These are phyloP conservation scores for Panthera uncia DNA, from an alignment of 2,113 vertebrate genomes.

Conservation along the genomic window DNA sequence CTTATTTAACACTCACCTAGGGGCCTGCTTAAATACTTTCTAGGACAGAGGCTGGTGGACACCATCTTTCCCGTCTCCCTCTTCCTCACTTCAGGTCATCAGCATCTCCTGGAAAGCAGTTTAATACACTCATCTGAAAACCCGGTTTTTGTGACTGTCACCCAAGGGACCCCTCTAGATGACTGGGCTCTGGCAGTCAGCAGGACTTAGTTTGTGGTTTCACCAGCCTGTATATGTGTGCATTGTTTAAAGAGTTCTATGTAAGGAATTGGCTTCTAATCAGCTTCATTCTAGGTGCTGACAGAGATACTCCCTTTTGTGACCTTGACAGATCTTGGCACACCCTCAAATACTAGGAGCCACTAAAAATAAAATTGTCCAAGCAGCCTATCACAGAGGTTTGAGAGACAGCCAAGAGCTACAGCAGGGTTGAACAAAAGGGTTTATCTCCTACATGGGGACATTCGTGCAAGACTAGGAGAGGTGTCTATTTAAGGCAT, in stretches of 20 bases:
- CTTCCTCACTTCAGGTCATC: neutral
- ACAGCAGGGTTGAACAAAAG: neutral
- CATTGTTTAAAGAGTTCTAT: neutral
- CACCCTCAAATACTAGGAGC: neutral
- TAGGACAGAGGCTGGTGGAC: neutral
- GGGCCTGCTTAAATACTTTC: neutral
- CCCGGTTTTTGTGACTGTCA: neutral
- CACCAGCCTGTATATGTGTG: neutral
- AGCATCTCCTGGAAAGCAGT: neutral
- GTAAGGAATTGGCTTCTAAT: neutral
- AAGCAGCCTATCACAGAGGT: neutral
- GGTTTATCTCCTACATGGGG: neutral
- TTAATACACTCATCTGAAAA: neutral
- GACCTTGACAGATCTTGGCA: neutral
- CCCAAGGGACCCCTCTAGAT: neutral
- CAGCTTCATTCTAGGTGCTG: neutral
- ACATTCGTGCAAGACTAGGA: neutral
- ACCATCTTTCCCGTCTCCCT: neutral
- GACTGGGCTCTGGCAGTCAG: neutral
- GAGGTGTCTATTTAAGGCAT: neutral
- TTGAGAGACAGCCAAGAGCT: neutral
- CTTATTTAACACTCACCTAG: neutral
- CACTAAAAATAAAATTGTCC: neutral
- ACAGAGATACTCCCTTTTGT: neutral
- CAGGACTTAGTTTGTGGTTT: neutral